Percentiles rank a stretch among this genome's conserved stretches.
Evolutionary conservation across 2,797 vertebrate genomes (phyloP).

Genomic region (Anniella stebbinsi): DNA sequence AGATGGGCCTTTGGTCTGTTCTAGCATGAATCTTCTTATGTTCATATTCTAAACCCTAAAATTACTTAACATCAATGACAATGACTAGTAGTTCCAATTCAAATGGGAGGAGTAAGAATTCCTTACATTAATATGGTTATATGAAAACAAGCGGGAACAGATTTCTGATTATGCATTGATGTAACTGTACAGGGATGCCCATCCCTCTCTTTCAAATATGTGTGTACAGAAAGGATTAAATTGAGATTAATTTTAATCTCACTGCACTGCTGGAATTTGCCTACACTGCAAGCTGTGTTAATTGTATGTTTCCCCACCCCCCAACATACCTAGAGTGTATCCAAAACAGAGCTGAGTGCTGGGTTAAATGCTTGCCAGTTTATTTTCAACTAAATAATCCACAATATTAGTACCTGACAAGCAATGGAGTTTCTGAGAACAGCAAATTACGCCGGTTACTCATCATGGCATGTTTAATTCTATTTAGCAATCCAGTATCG

Average conservation of each 20-base stretch:
- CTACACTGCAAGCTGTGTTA: not conserved
- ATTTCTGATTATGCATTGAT: conserved; percentile 15
- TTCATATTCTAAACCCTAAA: not conserved
- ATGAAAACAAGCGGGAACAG: not conserved
- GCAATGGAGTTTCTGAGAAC: not conserved
- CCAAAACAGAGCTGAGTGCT: not conserved
- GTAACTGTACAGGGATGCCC: conserved; percentile 17
- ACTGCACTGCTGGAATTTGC: not conserved
- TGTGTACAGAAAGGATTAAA: conserved; percentile 12
- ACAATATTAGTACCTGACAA: conserved; percentile 46
- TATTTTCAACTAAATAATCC: conserved; percentile 40
- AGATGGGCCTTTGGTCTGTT: not conserved
- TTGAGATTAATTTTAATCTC: conserved; percentile 40
- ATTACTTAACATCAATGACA: not conserved
- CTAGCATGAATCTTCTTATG: not conserved
- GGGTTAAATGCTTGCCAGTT: conserved; percentile 32
- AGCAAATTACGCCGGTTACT: conserved; percentile 51
- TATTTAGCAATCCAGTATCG: conserved; percentile 58
- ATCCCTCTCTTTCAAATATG: not conserved
- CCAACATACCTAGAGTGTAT: not conserved
- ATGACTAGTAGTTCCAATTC: no score
- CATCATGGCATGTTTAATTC: conserved; percentile 44
- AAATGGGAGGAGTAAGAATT: not conserved
- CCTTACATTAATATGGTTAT: not conserved
- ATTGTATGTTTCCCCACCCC: conserved; percentile 34